Base-by-base conservation (phyloP, 2,797 vertebrate species). In the Gephyroberyx darwinii region DNA sequence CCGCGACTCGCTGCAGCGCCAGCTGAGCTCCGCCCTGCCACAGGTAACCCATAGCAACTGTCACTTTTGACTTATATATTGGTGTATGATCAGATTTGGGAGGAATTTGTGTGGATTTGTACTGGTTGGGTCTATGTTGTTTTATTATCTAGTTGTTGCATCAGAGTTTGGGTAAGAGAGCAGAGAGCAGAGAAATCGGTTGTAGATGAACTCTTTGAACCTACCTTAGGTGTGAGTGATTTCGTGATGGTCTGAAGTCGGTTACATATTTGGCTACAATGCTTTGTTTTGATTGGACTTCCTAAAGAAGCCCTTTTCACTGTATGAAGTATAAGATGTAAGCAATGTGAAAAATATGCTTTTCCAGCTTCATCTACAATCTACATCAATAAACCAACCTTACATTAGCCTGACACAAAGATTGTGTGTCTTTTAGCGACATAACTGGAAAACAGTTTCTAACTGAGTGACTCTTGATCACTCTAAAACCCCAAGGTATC, bases 11-110 rank as follows among this genome's bases (percentile, higher is more conserved):
- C 95, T 99, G 74, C 98, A 99, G 91, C 94, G 98, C 64, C 98
- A 99, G 91, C 96, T 99, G 73, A 99, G 95, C 92, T 99, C 98
- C 43, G 97, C 98, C 78, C 90, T 99, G 90, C 98, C 98, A 71
- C 98, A 99, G 98, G 98, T 99, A 90, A 52, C 70, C 1, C 9
- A 0, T 56, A 1, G 1, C 33, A 4, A 2, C 35, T 12, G 37
- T 31, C 9, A 4, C 20, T 17, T 19, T 35, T 30, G 5, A 19
- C 8, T 55, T 5, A 14, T 30, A 14, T 16, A 16, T 8, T 5
- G n/a, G 4, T 17, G 14, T 45, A 5, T 16, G 13, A 16, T 45
- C 14, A 16, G 43, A 45, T 45, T 45, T 16, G 14, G 5, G 16
- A 14, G 14, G 43, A 5, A 14, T 14, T 45, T 45, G 14, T 4